Evolutionary conservation across 1,140 invertebrate species (phyloP).

Genomic region (Melitaea cinxia): DNA sequence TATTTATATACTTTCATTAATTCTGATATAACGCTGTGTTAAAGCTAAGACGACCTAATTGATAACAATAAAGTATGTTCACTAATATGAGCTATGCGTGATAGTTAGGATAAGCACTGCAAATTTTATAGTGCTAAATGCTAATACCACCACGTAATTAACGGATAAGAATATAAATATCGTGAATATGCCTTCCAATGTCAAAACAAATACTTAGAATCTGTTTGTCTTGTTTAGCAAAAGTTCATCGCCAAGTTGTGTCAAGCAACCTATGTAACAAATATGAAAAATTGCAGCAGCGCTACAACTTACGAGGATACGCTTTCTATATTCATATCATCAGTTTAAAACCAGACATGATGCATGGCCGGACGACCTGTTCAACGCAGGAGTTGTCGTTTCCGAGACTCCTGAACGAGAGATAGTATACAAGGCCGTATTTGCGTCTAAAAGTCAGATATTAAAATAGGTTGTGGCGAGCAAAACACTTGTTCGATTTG

Average conservation of each 20-base stretch:
- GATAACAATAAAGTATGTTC: no score
- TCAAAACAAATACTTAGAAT: background rate
- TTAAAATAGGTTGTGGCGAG: slow-evolving; percentile 71
- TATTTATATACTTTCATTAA: no score
- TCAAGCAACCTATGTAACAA: background rate
- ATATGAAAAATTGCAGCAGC: background rate
- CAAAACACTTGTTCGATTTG: slow-evolving; percentile 76
- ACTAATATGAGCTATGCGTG: no score
- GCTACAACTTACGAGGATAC: background rate
- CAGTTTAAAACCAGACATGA: slow-evolving; percentile 9
- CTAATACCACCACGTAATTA: no score
- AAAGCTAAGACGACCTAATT: no score
- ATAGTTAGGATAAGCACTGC: no score
- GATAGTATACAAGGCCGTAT: slow-evolving; percentile 52
- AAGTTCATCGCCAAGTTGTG: background rate
- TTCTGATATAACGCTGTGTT: no score
- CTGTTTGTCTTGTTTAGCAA: background rate
- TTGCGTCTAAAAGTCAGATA: slow-evolving; percentile 68
- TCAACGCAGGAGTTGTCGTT: slow-evolving; percentile 14
- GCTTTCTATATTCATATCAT: slow-evolving; percentile 12
- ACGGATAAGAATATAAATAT: no score
- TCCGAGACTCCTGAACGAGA: slow-evolving; percentile 33
- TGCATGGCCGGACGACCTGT: slow-evolving; percentile 16
- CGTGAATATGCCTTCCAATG: no score
- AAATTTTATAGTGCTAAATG: no score